Evolutionary conservation across 1,140 invertebrate species (phyloP).

Genomic region (Radopholus similis): DNA sequence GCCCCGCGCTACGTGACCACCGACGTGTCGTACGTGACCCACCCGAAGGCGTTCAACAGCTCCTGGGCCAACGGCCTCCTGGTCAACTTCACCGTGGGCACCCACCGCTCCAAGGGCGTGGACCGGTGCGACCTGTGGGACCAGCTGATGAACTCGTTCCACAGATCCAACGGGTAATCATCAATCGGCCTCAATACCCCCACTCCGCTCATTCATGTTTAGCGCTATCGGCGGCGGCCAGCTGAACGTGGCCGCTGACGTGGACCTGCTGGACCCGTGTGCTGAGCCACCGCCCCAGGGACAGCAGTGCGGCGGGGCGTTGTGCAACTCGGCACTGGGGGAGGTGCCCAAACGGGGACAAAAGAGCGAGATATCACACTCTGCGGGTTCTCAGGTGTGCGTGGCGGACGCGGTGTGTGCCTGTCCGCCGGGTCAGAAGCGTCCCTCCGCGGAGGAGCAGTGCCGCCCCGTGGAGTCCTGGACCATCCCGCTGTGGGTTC

Average conservation of each 20-base stretch:
- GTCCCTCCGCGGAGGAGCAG: conserved; percentile 34
- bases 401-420: conserved; percentile 53
- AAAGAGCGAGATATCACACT: conserved; percentile 23
- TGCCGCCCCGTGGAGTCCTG: conserved; percentile 54
- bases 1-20: conserved; percentile 58
- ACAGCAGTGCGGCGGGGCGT: conserved; percentile 48
- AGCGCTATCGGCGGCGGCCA: conserved; percentile 52
- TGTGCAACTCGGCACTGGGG: conserved; percentile 47
- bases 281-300: conserved; percentile 38
- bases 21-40: conserved; percentile 52
- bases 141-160: conserved; percentile 45
- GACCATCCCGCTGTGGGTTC: conserved; percentile 53
- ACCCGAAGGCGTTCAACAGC: conserved; percentile 59
- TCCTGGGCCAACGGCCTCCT: conserved; percentile 54
- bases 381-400: conserved; percentile 47
- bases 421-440: conserved; percentile 54
- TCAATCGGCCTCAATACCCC: not conserved
- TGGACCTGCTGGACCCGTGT: conserved; percentile 55
- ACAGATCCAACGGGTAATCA: conserved; percentile 28
- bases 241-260: conserved; percentile 50
- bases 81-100: conserved; percentile 54
- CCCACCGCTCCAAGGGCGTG: conserved; percentile 37
- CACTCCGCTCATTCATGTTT: not conserved
- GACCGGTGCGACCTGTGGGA: conserved; percentile 58
- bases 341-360: conserved; percentile 47